Conservation (phyloP, 2,888 invertebrate species). For the Thymelicus acteon region DNA sequence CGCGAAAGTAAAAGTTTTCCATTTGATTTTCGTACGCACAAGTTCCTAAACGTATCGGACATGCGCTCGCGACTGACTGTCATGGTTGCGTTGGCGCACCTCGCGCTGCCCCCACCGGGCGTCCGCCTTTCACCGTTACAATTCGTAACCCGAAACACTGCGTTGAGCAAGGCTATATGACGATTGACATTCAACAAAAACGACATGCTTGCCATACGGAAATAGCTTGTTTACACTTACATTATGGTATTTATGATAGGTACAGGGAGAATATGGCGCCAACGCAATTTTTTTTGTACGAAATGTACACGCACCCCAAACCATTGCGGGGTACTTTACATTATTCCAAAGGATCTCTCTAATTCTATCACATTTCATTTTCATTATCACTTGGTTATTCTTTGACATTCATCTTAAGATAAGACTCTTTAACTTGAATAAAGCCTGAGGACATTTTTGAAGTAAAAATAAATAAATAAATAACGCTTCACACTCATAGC, state of each 20-base stretch:
- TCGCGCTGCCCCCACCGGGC: constrained; percentile 66
- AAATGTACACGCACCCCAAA: too few relatives aligned
- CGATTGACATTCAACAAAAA: constrained; percentile 82
- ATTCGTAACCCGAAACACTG: constrained; percentile 74
- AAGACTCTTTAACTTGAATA: too few relatives aligned
- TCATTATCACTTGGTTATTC: too few relatives aligned
- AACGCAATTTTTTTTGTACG: not conserved
- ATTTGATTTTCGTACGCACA: constrained; percentile 47
- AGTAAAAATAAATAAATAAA: too few relatives aligned
- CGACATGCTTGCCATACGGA: constrained; percentile 68
- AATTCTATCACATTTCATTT: too few relatives aligned
- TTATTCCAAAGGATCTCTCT: too few relatives aligned
- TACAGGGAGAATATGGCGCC: constrained; percentile 32
- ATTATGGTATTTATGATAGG: constrained; percentile 19
- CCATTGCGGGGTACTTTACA: too few relatives aligned
- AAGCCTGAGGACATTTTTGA: too few relatives aligned
- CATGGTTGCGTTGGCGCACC: constrained; percentile 54
- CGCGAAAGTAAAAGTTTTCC: constrained; percentile 69
- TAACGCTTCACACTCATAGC: too few relatives aligned
- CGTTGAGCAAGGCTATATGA: constrained; percentile 80
- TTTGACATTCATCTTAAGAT: too few relatives aligned
- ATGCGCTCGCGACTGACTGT: constrained; percentile 60
- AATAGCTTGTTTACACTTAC: constrained; percentile 57
- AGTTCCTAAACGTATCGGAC: constrained; percentile 46
- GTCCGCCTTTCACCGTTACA: constrained; percentile 68